Percentiles rank a stretch among this genome's conserved stretches.
phyloP scores from a whole-genome alignment of 2,888 invertebrate genomes.

The Dermolepida albohirtum region DNA sequence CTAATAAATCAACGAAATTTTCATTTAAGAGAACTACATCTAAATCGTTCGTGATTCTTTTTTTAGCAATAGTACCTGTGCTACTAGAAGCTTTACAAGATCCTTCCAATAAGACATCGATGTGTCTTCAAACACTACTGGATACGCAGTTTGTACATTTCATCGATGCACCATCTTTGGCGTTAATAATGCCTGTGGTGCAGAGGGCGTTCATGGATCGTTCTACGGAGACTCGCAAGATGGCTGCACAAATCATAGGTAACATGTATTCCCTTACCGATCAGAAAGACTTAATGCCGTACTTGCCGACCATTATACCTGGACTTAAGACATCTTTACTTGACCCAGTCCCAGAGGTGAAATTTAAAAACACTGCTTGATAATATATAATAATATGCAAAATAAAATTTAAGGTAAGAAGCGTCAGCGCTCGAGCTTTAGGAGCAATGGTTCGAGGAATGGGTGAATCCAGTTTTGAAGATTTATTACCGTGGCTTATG shows the following conservation, averaged over 20 bases:
- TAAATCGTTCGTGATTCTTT: background rate
- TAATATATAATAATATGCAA: background rate
- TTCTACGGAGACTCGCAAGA: slow-evolving; percentile 97
- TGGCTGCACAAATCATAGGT: slow-evolving; percentile 99
- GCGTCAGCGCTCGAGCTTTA: slow-evolving; percentile 94
- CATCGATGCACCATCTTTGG: slow-evolving; percentile 98
- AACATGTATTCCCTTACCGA: slow-evolving; percentile 99
- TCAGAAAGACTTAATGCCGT: slow-evolving; percentile 97
- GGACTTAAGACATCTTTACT: slow-evolving; percentile 94
- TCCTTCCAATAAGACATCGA: slow-evolving; percentile 94
- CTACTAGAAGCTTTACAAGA: slow-evolving; percentile 93
- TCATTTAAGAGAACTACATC: no score
- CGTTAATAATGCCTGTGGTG: slow-evolving; percentile 99
- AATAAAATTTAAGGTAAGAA: slow-evolving; percentile 74
- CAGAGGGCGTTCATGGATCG: slow-evolving; percentile 97
- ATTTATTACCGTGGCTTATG: slow-evolving; percentile 98
- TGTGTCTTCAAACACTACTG: slow-evolving; percentile 91
- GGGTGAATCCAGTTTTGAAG: slow-evolving; percentile 96
- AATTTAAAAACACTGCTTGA: background rate
- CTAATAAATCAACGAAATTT: no score
- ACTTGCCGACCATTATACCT: slow-evolving; percentile 95
- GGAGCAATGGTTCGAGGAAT: slow-evolving; percentile 98
- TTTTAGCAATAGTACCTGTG: slow-evolving; percentile 83
- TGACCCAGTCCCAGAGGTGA: slow-evolving; percentile 96
- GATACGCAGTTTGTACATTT: slow-evolving; percentile 99